Base-by-base conservation (phyloP, 2,888 invertebrate genomes). In the Diaperis boleti region DNA sequence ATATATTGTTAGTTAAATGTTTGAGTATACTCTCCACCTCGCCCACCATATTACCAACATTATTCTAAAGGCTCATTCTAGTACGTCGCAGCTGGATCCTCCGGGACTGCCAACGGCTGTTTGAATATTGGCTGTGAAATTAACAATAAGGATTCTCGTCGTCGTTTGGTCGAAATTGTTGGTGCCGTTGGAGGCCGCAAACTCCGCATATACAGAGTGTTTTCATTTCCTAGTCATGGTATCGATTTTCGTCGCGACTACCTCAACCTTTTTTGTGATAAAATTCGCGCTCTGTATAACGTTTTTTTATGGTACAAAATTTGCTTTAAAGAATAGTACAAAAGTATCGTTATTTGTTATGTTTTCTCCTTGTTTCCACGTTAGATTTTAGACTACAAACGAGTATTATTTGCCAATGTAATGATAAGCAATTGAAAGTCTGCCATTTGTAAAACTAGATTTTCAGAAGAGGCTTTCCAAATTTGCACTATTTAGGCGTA, bases 211-310 rank as follows among this genome's bases (percentile, higher is more conserved):
- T 62, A 65, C 65, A 57, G 67, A 67, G 63, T 65, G 26, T 8
- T 39, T 33, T 45, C 1, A 18, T 61, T 31, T 62, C 52, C 68
- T 70, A 71, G 71, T 70, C 69, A 67, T 65, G 14, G 31, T 47
- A 39, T 50, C 31, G 17, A 15, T 50, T 64, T 67, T 54, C 44
- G 59, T 63, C 59, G 62, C 66, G 22, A 55, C 72, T 72, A 72
- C 72, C 72, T 72, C 72, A 57, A 59, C 60, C 62, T 68, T 15
- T 59, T 60, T 10, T 70, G 70, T 70, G 72, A 70, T 72, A 70
- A 67, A 47, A 55, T 52, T 52, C 42, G 59, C 33, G 18, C 63
- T 60, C 65, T 67, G 62, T 62, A 37, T 54, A 57, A 57, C 4
- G n/a, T 56, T 47, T 37, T 60, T 66, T 65, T 57, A 59, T 33